Base-by-base conservation (phyloP, 2,797 vertebrate species). In the Oreonectes daqikongensis region DNA sequence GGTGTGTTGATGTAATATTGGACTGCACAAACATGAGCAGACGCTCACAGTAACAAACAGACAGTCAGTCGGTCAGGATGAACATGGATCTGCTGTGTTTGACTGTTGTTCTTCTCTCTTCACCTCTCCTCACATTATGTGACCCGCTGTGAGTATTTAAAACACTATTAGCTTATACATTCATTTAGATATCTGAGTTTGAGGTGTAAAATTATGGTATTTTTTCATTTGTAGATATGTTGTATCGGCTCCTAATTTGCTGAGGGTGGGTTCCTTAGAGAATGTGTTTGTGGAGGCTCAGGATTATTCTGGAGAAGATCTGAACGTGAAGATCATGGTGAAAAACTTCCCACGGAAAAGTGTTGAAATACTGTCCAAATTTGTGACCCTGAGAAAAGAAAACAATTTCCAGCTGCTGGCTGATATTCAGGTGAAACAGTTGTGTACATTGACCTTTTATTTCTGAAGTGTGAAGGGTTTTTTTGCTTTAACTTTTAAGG, bases 221-320 rank as follows among this genome's bases (percentile, higher is more conserved):
- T 18, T 63, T 18, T 2, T 50, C 26, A 28, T 60, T 12, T 42
- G 32, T 48, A 84, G 83, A 0, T 78, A 6, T 22, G 53, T 85
- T 35, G 11, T 87, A 66, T 68, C 78, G 1, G 79, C 84, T 57
- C 84, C 84, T 2, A 85, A 87, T 66, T 65, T 87, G 35, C 79
- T 87, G 72, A 66, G 82, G 2, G 79, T 87, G 28, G 83, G 83
- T 17, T 79, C 48, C 57, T 65, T 42, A 1, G 86, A 86, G 81
- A 86, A 80, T 0, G 68, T 86, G 42, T 83, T 87, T 78, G 78
- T 87, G 48, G 86, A 87, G 64, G 76, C 72, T 1, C 86, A 83
- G 79, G 84, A 85, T 66, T 70, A 85, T 5, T 0, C 0, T 20
- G 82, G 78, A 80, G 30, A 0, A 24, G 0, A 12, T 9, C 0